Conservation (phyloP, 2,113 vertebrate genomes). For the Zosterops pallidus region DNA sequence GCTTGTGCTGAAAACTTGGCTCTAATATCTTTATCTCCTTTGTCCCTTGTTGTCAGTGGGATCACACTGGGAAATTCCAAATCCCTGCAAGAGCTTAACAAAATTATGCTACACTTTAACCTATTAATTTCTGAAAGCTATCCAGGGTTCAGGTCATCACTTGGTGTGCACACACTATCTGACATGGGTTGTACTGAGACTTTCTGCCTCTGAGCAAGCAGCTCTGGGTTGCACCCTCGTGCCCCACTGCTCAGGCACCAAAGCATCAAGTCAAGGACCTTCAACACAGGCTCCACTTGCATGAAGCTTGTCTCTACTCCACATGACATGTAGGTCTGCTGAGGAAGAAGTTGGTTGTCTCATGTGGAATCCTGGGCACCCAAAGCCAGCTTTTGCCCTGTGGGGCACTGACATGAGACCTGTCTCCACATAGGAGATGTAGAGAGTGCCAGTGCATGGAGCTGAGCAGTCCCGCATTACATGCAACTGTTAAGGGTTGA, state of each 20-base stretch:
- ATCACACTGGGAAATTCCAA: conserved; percentile 38
- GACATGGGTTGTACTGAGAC: neutral
- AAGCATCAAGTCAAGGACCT: neutral
- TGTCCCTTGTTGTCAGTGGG: neutral
- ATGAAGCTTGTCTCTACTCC: neutral
- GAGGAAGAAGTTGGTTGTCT: neutral
- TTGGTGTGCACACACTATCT: neutral
- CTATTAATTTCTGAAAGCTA: conserved; percentile 4
- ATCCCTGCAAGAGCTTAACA: neutral
- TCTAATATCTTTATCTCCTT: conserved; percentile 47
- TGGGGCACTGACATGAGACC: neutral
- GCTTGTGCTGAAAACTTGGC: conserved; percentile 34
- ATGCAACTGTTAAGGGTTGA: neutral
- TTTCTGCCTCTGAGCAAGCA: neutral
- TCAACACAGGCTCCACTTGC: neutral
- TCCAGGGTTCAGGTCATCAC: neutral
- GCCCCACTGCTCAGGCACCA: neutral
- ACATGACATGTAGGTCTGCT: neutral
- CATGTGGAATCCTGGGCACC: neutral
- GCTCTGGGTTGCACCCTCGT: neutral
- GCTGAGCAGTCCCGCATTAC: neutral
- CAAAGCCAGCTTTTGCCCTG: neutral
- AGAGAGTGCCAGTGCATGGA: neutral
- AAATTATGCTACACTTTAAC: neutral
- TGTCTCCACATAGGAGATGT: neutral